Evolutionary conservation across 2,797 vertebrate genomes (phyloP).

Genomic region (Kryptopterus vitreolus): DNA sequence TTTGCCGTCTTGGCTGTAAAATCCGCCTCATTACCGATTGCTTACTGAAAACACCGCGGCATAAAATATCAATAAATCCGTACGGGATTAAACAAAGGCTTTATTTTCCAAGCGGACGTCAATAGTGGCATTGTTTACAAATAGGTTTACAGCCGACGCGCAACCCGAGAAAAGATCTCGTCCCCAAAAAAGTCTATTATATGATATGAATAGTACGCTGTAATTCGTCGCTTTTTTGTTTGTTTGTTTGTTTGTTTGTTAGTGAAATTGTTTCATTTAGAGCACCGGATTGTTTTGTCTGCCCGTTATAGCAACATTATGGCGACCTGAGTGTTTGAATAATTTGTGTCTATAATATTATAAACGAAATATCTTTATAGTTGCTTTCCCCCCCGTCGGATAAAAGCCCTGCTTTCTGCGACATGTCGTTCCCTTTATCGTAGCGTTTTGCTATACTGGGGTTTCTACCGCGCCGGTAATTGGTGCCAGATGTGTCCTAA

Average conservation of each 20-base stretch:
- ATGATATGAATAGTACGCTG: not conserved
- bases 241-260: not conserved
- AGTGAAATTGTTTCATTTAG: not conserved
- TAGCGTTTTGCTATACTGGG: not conserved
- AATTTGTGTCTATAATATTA: not conserved
- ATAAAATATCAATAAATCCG: constrained; percentile 44
- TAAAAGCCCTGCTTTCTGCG: not conserved
- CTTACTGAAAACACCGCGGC: constrained; percentile 45
- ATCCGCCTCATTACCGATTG: constrained; percentile 58
- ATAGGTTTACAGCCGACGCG: not conserved
- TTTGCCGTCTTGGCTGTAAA: constrained; percentile 15
- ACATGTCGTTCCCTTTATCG: not conserved
- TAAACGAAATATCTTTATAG: not conserved
- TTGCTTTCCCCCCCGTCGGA: not conserved
- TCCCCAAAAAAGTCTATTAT: not conserved
- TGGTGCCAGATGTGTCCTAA: constrained; percentile 24
- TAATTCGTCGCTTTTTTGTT: not conserved
- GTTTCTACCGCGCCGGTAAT: constrained; percentile 9
- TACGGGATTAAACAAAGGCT: constrained; percentile 11
- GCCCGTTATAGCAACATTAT: not conserved
- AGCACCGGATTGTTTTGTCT: not conserved
- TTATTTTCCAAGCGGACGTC: not conserved
- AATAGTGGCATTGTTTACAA: constrained; percentile 11
- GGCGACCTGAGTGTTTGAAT: not conserved
- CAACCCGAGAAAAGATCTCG: not conserved